These are phyloP conservation scores for Leptodactylus fallax DNA, from an alignment of 2,797 vertebrate genomes.

Conservation along the genomic window DNA sequence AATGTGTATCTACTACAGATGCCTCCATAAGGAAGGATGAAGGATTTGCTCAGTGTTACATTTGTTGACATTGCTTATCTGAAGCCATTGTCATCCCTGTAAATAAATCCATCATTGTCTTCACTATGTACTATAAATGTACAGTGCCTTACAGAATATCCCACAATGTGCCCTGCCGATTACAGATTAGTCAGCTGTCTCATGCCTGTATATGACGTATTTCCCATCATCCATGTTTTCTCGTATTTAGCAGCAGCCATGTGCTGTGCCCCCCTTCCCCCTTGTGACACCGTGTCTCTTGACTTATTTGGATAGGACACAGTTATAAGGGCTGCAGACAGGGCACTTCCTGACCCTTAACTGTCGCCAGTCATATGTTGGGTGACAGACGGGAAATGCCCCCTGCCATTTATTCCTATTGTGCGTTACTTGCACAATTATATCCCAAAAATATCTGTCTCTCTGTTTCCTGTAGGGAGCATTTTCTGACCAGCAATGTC, in stretches of 20 bases:
- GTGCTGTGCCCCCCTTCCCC: neutral
- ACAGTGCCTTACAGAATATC: neutral
- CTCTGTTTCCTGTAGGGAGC: conserved; percentile 55
- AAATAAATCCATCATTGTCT: neutral
- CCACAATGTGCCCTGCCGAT: neutral
- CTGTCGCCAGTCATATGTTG: conserved; percentile 62
- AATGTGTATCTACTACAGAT: neutral
- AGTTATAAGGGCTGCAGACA: conserved; percentile 56
- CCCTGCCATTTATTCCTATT: conserved; percentile 46
- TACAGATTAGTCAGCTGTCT: conserved; percentile 10
- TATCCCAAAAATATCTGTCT: conserved; percentile 64
- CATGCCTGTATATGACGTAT: conserved; percentile 2
- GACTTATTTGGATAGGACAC: conserved; percentile 38
- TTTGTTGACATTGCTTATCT: neutral
- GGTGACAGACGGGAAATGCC: conserved; percentile 60
- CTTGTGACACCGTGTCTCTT: conserved; percentile 33
- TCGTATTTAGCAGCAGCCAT: neutral
- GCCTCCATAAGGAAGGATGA: neutral
- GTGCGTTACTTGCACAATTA: conserved; percentile 59
- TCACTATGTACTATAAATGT: neutral
- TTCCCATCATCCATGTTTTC: conserved; percentile 15
- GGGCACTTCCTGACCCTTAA: conserved; percentile 59
- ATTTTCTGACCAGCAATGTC: conserved; percentile 49
- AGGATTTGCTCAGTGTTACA: neutral
- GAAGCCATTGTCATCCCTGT: neutral